Evolutionary conservation across 2,113 vertebrate species (phyloP), one percentile per base, ranked within the genome.

Genomic region (Callaeas wilsoni): DNA sequence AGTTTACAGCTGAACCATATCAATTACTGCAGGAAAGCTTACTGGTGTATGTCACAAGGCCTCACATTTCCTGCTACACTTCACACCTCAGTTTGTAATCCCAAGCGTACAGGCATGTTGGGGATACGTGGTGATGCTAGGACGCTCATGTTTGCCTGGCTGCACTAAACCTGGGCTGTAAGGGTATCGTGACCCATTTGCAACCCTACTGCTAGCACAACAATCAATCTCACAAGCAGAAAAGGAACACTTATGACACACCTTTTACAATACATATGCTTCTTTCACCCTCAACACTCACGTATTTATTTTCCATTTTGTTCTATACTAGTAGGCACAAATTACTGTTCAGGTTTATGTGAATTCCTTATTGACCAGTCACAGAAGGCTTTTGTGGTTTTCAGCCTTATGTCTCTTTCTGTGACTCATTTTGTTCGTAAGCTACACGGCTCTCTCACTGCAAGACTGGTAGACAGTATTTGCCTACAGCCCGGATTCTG

Each of bases 41-140:
- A 13, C 10, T 55, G 9, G 8, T n/a, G 0, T 39, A 33, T 10
- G 8, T 23, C 39, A 75, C 22, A 52, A 52, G 57, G 52, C 14
- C n/a, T 87, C 53, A 60, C 10, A 13, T 57, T 71, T 85, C 27
- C 49, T 55, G 3, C 10, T 44, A 15, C 5, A 10, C 4, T 46
- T 76, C 33, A 32, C 22, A 18, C 14, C 15, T 32, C 57, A 47
- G 16, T 41, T 37, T 69, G 35, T 37, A 42, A 19, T 60, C 3
- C 19, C 33, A 25, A 2, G 0, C 0, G 0, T 12, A 33, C 15
- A 8, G 10, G 21, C 0, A 0, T 11, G 10, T 7, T 65, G 20
- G 18, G 27, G 13, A 26, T 23, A 13, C 3, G 1, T 59, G 27
- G 17, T 49, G 33, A 23, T 32, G 55, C 14, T 41, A 16, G 60